Base-by-base conservation (phyloP, 2,113 vertebrate species). In the Channa maculata region DNA sequence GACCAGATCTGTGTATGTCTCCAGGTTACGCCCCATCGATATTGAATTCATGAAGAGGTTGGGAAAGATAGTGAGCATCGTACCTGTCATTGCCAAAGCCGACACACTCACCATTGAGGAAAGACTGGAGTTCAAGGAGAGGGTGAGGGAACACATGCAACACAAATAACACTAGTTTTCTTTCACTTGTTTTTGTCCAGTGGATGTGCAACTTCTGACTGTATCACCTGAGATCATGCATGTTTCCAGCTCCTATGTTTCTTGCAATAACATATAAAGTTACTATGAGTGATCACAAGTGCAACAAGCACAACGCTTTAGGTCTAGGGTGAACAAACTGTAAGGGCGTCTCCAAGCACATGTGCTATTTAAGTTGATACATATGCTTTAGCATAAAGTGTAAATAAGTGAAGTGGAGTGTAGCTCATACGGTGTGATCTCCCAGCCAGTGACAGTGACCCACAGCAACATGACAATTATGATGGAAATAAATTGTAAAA, bases 91-190 rank as follows among this genome's bases (percentile, higher is more conserved):
- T 0, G 96, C 96, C 77, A 97, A 97, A 85, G 95, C 96, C 0
- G 96, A 97, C 91, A 96, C 96, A 0, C 93, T 97, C 13, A 97
- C 96, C 59, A 90, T 97, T 38, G 96, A 97, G 55, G 96, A 97
- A 62, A 92, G 96, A 45, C 93, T 93, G 61, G 95, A 96, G 72
- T 97, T 97, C 85, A 97, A 96, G 70, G 93, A 95, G 71, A 90
- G 93, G 94, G 96, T 97, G 84, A 95, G 91, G 66, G 62, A n/a
- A 38, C 8, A 36, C n/a, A 66, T 14, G 51, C n/a, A 10, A 33
- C 34, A 51, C 37, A 62, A 51, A 13, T 6, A 10, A 14, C 53
- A 9, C 4, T 6, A 12, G 4, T 51, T 24, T 53, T 60, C n/a
- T 39, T 14, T 9, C 6, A 9, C 1, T 8, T 52, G 1, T 24